phyloP scores from a whole-genome alignment of 2,888 invertebrate species.

The Plagiodera versicolora region DNA sequence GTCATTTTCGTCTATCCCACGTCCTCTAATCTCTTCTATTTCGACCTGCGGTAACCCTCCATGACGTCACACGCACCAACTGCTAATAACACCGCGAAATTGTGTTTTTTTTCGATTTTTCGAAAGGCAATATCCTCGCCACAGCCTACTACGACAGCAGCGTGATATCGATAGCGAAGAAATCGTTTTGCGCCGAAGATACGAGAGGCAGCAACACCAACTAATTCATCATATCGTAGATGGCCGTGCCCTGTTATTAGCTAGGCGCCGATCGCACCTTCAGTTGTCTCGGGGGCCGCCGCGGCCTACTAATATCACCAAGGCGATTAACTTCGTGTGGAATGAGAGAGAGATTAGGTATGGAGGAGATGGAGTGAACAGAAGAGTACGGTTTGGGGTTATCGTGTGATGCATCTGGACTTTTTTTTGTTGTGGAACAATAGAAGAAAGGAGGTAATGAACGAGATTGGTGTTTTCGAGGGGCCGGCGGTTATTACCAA shows the following conservation, averaged over 20 bases:
- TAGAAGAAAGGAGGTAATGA: too few relatives aligned
- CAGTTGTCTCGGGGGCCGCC: slow-evolving; percentile 43
- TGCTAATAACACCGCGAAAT: too few relatives aligned
- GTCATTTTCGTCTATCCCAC: too few relatives aligned
- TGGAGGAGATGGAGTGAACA: neutral
- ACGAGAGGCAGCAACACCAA: slow-evolving; percentile 45
- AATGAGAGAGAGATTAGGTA: slow-evolving; percentile 24
- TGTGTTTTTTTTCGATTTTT: too few relatives aligned
- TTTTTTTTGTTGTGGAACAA: neutral
- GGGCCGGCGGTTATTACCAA: too few relatives aligned
- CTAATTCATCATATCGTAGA: slow-evolving; percentile 54
- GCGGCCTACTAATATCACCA: slow-evolving; percentile 45
- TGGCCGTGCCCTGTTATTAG: slow-evolving; percentile 53
- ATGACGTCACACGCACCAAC: too few relatives aligned
- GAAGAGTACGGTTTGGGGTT: neutral
- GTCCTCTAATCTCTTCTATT: too few relatives aligned
- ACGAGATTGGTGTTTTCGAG: too few relatives aligned
- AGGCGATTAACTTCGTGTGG: slow-evolving; percentile 35
- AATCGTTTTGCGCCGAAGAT: slow-evolving; percentile 31
- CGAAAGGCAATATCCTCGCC: neutral
- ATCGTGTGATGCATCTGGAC: neutral
- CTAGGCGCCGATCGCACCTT: slow-evolving; percentile 50
- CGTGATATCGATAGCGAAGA: slow-evolving; percentile 3
- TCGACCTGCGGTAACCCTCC: too few relatives aligned
- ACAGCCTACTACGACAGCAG: neutral